These are phyloP conservation scores for Caerostris darwini DNA, from an alignment of 1,140 invertebrate genomes.

Conservation along the genomic window DNA sequence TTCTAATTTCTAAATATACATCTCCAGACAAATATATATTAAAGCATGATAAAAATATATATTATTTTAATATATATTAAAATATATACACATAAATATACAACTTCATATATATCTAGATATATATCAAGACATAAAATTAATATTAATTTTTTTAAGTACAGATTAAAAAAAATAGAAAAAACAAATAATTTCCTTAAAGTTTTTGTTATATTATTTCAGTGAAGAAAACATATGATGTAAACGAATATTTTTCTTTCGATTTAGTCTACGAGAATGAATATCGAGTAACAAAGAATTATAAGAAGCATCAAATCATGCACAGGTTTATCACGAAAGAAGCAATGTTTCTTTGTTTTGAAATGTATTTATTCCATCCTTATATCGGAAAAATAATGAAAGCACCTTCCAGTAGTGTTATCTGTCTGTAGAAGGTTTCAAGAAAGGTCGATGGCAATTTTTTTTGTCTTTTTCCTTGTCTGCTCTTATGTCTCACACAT, in stretches of 20 bases:
- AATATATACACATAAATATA: too few species aligned
- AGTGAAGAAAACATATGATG: neutral
- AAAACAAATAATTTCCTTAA: neutral
- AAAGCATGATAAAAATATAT: too few species aligned
- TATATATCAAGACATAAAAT: too few species aligned
- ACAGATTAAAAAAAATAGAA: neutral
- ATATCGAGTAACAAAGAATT: slow-evolving; percentile 13
- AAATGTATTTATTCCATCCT: neutral
- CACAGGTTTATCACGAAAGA: neutral
- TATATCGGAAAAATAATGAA: neutral
- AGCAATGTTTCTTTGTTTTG: neutral
- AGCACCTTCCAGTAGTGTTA: neutral
- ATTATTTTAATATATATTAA: too few species aligned
- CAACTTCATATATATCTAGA: too few species aligned
- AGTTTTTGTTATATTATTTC: neutral
- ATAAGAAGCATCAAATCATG: neutral
- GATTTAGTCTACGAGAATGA: neutral
- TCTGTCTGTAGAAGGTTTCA: neutral
- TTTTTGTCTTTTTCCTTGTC: too few species aligned
- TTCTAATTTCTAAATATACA: too few species aligned
- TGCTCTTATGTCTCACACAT: too few species aligned
- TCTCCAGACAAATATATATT: too few species aligned
- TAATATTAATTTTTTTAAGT: neutral
- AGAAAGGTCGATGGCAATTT: too few species aligned
- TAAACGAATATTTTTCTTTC: neutral